Percentiles rank a stretch among this genome's conserved stretches.
These are phyloP conservation scores for Podiceps cristatus DNA, from an alignment of 2,113 vertebrate species.

Conservation along the genomic window DNA sequence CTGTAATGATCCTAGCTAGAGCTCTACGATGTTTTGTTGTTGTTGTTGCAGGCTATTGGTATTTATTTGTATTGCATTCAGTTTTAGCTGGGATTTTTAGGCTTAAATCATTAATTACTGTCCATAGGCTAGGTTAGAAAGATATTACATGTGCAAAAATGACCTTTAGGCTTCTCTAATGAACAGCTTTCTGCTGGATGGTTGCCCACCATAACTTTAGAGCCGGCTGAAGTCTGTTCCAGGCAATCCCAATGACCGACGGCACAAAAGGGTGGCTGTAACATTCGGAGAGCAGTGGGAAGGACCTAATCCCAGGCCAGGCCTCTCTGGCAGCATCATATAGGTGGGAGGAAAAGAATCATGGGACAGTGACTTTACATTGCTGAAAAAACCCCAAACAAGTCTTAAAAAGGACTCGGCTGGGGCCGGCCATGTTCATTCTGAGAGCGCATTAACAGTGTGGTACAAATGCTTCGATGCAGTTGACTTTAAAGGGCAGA, in stretches of 20 bases:
- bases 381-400: background rate
- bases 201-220: slow-evolving; percentile 39
- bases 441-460: background rate
- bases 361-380: background rate
- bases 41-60: slow-evolving; percentile 50
- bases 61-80: slow-evolving; percentile 55
- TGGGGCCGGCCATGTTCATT: background rate
- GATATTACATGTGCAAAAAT: slow-evolving; percentile 28
- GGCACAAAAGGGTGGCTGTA: background rate
- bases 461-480: background rate
- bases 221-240: slow-evolving; percentile 16
- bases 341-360: slow-evolving; percentile 1
- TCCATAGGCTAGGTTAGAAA: background rate
- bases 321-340: background rate
- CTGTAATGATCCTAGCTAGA: slow-evolving; percentile 46
- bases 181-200: slow-evolving; percentile 43
- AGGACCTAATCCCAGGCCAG: background rate
- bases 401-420: background rate
- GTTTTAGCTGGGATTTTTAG: slow-evolving; percentile 42
- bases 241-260: background rate
- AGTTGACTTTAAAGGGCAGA: slow-evolving; percentile 13
- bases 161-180: slow-evolving; percentile 41
- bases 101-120: slow-evolving; percentile 27
- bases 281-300: background rate
- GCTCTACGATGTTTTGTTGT: background rate